Evolutionary conservation across 2,113 vertebrate species (phyloP).

Genomic region (Labrus mixtus): DNA sequence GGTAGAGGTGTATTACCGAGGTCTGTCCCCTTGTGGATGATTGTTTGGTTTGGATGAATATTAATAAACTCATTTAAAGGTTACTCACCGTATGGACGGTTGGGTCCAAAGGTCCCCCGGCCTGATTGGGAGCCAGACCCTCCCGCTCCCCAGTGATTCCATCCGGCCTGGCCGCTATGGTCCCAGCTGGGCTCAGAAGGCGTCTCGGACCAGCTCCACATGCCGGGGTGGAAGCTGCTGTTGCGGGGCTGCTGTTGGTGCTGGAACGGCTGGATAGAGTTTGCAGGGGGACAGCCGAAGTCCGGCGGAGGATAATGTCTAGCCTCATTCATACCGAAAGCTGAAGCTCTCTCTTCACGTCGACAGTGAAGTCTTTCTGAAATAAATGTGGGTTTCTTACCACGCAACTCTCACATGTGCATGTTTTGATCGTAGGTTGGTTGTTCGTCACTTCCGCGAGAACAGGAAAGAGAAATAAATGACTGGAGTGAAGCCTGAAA

Average conservation of each 20-base stretch:
- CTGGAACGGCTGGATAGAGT: constrained; percentile 41
- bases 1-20: too few species aligned
- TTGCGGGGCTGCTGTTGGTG: constrained; percentile 34
- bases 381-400: neutral
- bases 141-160: constrained; percentile 8
- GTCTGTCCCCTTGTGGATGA: too few species aligned
- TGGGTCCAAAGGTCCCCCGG: constrained; percentile 4
- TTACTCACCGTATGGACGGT: neutral
- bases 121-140: neutral
- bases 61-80: too few species aligned
- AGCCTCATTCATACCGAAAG: constrained; percentile 58
- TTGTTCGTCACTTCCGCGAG: constrained; percentile 65
- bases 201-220: constrained; percentile 73
- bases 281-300: constrained; percentile 59
- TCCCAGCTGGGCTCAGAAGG: constrained; percentile 47
- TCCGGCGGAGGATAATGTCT: constrained; percentile 74
- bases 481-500: neutral
- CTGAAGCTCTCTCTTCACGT: neutral
- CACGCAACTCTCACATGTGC: constrained; percentile 37
- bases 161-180: constrained; percentile 1
- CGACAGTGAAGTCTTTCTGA: neutral
- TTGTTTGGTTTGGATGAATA: too few species aligned
- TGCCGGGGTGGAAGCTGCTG: constrained; percentile 70
- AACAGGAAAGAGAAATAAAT: constrained; percentile 36
- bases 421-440: constrained; percentile 47